Evolutionary conservation across 2,888 invertebrate species (phyloP), one percentile per base, ranked within the genome.

Genomic region (Nebria brevicollis): DNA sequence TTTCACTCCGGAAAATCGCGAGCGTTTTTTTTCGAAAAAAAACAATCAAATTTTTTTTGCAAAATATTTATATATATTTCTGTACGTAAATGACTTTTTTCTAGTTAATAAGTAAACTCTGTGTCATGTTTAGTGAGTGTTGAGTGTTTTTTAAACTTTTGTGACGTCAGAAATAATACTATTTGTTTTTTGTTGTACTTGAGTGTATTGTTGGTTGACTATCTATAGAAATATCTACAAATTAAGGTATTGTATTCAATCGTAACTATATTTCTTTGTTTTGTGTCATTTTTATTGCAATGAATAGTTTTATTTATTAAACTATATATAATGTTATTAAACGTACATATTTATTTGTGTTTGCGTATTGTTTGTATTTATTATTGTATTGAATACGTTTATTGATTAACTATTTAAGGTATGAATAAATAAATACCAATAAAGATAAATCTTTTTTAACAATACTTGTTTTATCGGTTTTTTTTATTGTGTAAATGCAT

Each of bases 71-170:
- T 20, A 66, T 25, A 26, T 20, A 70, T 15, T 26, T 34, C 13
- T 70, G 34, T 70, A 25, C 15, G 26, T 68, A 20, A 70, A 34
- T 70, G 25, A 8, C 25, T 70, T 70, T 70, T 70, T 11, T 15
- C 26, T 34, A 54, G 54, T 8, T 11, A 6, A 3, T 54, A 54
- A 54, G 54, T 54, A 54, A 54, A 54, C 54, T 54, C 54, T 54
- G 54, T 54, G 54, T 54, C 13, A 54, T 11, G 77, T 70, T 72
- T 68, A 70, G 70, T 70, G 72, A 10, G 25, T 77, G 77, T 65
- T 15, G 20, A 64, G 34, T 26, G 72, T 54, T 70, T 25, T 20
- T 25, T 70, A 70, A 70, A 70, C 70, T 70, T 70, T 25, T 8
- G 70, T 70, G 70, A 25, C 34, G 7, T 26, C 25, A 70, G 54